Evolutionary conservation across 2,113 vertebrate species (phyloP).

Genomic region (Hemibagrus wyckioides): DNA sequence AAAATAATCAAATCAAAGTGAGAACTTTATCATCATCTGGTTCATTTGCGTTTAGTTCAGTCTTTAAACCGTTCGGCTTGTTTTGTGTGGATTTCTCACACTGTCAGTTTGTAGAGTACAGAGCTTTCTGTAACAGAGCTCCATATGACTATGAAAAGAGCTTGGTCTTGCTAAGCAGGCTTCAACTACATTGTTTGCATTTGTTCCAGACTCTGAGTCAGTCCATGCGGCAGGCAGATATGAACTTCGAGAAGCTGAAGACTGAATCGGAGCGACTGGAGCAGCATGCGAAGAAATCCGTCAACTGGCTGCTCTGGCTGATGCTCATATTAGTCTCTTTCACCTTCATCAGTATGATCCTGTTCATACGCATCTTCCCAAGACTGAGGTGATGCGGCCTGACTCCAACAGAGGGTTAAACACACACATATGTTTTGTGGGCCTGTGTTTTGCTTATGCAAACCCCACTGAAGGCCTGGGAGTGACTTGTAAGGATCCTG

Average conservation of each 20-base stretch:
- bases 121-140: not conserved
- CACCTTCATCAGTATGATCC: constrained; percentile 96
- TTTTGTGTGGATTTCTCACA: not conserved
- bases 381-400: constrained; percentile 81
- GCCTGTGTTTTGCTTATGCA: not conserved
- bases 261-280: constrained; percentile 91
- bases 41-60: not conserved
- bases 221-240: constrained; percentile 90
- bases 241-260: constrained; percentile 96
- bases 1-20: not conserved
- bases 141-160: not conserved
- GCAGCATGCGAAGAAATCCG: constrained; percentile 94
- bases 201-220: constrained; percentile 83
- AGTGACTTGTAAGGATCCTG: not conserved
- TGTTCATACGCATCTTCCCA: constrained; percentile 95
- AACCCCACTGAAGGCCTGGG: constrained; percentile 6
- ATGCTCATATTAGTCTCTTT: constrained; percentile 95
- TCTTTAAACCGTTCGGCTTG: not conserved
- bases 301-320: constrained; percentile 97
- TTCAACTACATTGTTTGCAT: not conserved
- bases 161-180: constrained; percentile 12
- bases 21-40: not conserved
- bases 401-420: not conserved
- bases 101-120: not conserved
- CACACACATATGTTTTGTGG: no score